A percentile compares a stretch with the other conserved stretches of the same genome.
Conservation (phyloP, 2,888 invertebrate species). For the Iphiclides podalirius region DNA sequence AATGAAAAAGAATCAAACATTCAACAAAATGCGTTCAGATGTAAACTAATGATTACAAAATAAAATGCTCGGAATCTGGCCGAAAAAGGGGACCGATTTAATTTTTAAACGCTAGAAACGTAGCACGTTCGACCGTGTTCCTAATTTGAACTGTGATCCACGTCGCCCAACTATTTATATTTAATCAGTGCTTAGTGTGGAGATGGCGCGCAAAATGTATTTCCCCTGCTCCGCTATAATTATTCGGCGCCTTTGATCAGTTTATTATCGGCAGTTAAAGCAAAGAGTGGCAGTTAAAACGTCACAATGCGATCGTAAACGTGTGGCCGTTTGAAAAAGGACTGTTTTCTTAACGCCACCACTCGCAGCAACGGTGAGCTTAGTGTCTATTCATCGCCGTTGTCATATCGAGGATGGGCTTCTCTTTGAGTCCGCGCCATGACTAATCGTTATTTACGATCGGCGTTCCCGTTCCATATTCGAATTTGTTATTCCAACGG, state of each 20-base stretch:
- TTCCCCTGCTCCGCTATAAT: slow-evolving; percentile 49
- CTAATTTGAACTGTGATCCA: slow-evolving; percentile 56
- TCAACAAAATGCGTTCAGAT: too few relatives aligned
- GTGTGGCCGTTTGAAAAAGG: slow-evolving; percentile 66
- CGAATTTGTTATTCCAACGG: slow-evolving; percentile 71
- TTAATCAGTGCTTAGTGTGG: slow-evolving; percentile 26
- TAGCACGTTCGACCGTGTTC: slow-evolving; percentile 34
- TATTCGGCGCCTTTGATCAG: slow-evolving; percentile 67
- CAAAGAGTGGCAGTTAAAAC: slow-evolving; percentile 64
- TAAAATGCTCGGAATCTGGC: too few relatives aligned
- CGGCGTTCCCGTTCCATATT: slow-evolving; percentile 35
- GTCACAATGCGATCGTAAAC: slow-evolving; percentile 74
- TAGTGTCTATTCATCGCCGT: slow-evolving; percentile 62
- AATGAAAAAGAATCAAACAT: too few relatives aligned
- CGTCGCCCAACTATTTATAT: slow-evolving; percentile 40
- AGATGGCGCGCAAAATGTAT: slow-evolving; percentile 24
- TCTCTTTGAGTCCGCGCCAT: slow-evolving; percentile 63
- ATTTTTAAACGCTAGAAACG: too few relatives aligned
- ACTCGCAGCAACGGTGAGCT: slow-evolving; percentile 51
- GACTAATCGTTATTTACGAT: slow-evolving; percentile 64
- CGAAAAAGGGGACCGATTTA: too few relatives aligned
- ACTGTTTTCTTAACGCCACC: slow-evolving; percentile 69
- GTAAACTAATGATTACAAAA: too few relatives aligned
- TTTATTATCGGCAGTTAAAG: slow-evolving; percentile 69
- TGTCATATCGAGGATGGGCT: slow-evolving; percentile 54